A percentile compares a stretch with the other conserved stretches of the same genome.
Evolutionary conservation across 2,113 vertebrate genomes (phyloP).

Genomic region (Phocoena sinus): DNA sequence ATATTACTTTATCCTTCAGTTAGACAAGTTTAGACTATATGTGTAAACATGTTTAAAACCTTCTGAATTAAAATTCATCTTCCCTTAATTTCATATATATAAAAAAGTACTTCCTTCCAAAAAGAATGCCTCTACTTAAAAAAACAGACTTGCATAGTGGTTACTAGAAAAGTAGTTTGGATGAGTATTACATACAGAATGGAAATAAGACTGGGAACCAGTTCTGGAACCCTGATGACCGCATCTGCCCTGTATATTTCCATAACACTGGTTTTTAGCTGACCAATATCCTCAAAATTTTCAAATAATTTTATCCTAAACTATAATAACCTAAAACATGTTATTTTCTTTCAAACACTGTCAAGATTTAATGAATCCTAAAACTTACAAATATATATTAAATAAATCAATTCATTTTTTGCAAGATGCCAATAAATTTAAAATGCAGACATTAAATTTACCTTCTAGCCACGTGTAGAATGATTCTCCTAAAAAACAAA

Average conservation of each 20-base stretch:
- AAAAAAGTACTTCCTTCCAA: neutral
- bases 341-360: conserved; percentile 35
- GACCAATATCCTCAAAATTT: neutral
- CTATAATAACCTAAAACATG: neutral
- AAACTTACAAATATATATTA: neutral
- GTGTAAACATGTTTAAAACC: neutral
- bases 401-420: neutral
- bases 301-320: conserved; percentile 5
- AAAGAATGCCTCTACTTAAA: neutral
- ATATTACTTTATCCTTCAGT: neutral
- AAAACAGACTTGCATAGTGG: neutral
- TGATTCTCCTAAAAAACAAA: conserved; percentile 85
- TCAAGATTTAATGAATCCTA: neutral
- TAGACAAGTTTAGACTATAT: neutral
- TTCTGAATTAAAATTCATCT: conserved; percentile 13
- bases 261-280: neutral
- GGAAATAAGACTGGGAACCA: neutral
- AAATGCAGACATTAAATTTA: conserved; percentile 72
- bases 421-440: neutral
- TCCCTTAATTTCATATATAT: neutral
- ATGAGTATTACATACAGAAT: neutral
- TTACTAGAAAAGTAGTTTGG: neutral
- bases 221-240: neutral
- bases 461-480: conserved; percentile 99
- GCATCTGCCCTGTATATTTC: neutral